Percentiles rank a stretch among this genome's conserved stretches.
Conservation (phyloP, 2,113 vertebrate species). For the Boulengeromyrus knoepffleri region DNA sequence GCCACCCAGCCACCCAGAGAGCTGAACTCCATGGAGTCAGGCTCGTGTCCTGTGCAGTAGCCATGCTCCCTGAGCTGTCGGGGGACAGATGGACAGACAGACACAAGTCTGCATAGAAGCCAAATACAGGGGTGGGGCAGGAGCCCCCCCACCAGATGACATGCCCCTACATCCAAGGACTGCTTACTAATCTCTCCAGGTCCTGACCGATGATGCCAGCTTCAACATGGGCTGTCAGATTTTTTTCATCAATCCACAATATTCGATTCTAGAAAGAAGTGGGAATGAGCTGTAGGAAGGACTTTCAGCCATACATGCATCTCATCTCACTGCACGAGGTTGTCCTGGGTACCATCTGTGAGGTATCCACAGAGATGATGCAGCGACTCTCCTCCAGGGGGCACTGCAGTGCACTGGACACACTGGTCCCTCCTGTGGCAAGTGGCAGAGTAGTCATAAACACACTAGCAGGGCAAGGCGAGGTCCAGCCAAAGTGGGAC, state of each 20-base stretch:
- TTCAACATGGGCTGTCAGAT: slow-evolving; percentile 86
- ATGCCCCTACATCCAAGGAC: not conserved
- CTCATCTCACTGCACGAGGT: not conserved
- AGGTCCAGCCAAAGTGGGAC: not conserved
- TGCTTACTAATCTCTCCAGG: slow-evolving; percentile 84
- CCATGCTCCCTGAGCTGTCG: slow-evolving; percentile 86
- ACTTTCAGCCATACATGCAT: not conserved
- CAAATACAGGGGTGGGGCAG: not conserved
- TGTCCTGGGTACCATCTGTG: slow-evolving; percentile 81
- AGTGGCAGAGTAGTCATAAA: not conserved
- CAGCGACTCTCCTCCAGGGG: slow-evolving; percentile 85
- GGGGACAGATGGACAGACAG: slow-evolving; percentile 18
- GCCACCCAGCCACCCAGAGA: slow-evolving; percentile 95
- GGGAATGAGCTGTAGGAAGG: not conserved
- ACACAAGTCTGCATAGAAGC: not conserved
- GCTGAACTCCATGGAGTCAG: slow-evolving; percentile 97
- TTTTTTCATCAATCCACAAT: slow-evolving; percentile 96
- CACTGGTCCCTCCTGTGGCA: slow-evolving; percentile 86
- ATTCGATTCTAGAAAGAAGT: slow-evolving; percentile 75
- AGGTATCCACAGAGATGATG: slow-evolving; percentile 91
- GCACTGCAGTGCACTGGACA: slow-evolving; percentile 88
- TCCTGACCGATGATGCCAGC: slow-evolving; percentile 94
- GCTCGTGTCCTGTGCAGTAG: slow-evolving; percentile 95
- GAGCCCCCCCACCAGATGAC: not conserved
- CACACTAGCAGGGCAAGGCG: not conserved